Conservation (phyloP, 2,888 invertebrate species). For the Melangyna quadrimaculata region DNA sequence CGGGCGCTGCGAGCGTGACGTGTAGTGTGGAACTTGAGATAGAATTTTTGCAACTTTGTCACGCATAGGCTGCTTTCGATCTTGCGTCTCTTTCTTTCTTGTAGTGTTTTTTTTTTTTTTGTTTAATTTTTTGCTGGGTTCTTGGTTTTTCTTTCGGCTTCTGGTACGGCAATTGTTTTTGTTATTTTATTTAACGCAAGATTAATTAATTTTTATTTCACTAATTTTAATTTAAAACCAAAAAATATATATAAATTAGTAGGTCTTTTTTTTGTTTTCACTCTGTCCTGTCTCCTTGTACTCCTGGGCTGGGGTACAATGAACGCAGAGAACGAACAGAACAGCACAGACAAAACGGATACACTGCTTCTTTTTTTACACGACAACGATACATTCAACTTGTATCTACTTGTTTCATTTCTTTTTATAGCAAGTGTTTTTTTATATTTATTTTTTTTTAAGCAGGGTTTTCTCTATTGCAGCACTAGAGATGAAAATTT, state of each 20-base stretch:
- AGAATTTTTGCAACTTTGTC: slow-evolving; percentile 53
- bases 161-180: slow-evolving; percentile 39
- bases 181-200: background rate
- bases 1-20: background rate
- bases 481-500: background rate
- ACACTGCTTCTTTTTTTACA: background rate
- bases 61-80: slow-evolving; percentile 43
- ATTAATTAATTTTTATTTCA: background rate
- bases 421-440: background rate
- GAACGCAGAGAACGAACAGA: slow-evolving; percentile 42
- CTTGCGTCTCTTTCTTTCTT: slow-evolving; percentile 69
- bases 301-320: slow-evolving; percentile 52
- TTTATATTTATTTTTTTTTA: background rate
- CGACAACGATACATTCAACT: background rate
- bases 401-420: background rate
- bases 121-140: slow-evolving; percentile 39
- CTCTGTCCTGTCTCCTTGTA: slow-evolving; percentile 10
- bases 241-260: background rate
- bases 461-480: background rate
- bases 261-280: slow-evolving; percentile 4
- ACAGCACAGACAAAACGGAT: slow-evolving; percentile 42
- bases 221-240: background rate
- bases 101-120: slow-evolving; percentile 73
- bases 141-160: slow-evolving; percentile 34
- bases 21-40: background rate